Evolutionary conservation across 2,113 vertebrate genomes (phyloP), one percentile per base, ranked within the genome.

Genomic region (Protobothrops flavoviridis): DNA sequence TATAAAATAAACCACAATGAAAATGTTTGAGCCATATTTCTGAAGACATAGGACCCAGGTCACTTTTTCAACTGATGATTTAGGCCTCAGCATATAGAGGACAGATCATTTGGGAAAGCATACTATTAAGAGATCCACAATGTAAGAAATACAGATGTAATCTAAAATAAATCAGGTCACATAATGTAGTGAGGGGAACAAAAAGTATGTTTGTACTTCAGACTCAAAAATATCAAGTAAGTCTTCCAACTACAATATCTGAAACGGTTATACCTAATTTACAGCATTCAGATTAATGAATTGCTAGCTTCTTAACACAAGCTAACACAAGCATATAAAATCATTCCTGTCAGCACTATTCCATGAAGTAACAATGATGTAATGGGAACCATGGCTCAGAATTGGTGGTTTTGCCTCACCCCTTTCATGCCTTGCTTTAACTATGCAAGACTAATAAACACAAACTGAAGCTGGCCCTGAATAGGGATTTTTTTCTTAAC

Each of bases 281-380:
- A 69, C 24, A 57, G 15, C 24, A 43, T 61, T 86, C 11, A 57
- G 29, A 17, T 33, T n/a, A 52, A 90, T 48, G 48, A 87, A 15
- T 56, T 92, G 87, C 52, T n/a, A 81, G n/a, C 61, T 74, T 92
- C 52, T 39, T n/a, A 85, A 85, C 61, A 57, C 21, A 93, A 64
- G 87, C 39, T 23, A 85, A 85, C 61, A 57, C 29, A 93, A 64
- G 48, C 89, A 93, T 52, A n/a, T 3, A 64, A 52, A 85, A 50
- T 17, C 8, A 50, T 64, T 93, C 23, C 55, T 53, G 45, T 90
- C 81, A 48, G 92, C 89, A 93, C 61, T 48, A 90, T 64, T 87
- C 56, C 92, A 90, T 29, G 48, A 61, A 93, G 92, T 87, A 93
- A 53, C 45, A 69, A 52, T 88, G 85, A 92, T 10, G 91, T 92